Base-by-base conservation (phyloP, 2,888 invertebrate genomes). In the Drosophila colorata region DNA sequence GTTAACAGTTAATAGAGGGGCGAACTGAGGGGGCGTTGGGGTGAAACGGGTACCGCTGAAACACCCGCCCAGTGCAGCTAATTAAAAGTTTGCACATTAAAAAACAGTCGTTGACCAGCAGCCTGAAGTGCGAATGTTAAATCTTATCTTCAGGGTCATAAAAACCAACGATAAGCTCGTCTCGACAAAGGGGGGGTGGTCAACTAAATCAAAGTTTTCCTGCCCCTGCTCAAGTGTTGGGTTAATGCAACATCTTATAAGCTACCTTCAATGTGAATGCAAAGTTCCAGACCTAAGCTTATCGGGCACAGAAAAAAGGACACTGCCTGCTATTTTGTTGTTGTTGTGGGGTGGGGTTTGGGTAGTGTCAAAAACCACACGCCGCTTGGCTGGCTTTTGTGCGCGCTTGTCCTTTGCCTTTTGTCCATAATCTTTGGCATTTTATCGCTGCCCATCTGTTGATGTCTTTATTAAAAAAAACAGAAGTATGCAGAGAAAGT, bases 401-500 rank as follows among this genome's bases (percentile, higher is more conserved):
- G 38, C 9, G 31, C 20, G 20, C 28, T 33, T 47, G 70, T 68
- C 49, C 60, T 40, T 48, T 35, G 63, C 57, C 72, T 69, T 69
- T 76, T 74, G 78, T 78, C 78, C 88, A 90, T 90, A 90, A 90
- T 90, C 90, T 90, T 87, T 78, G 79, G 83, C 88, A 90, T 90
- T 90, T 90, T 83, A 90, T 90, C 90, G 84, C 80, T 76, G 79
- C 82, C 78, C 81, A 88, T 80, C 89, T 82, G 89, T 83, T 87
- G 81, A 88, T 80, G 86, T 90, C 90, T 90, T 90, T 90, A 90
- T 90, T 89, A 86, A 74, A 78, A 83, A 78, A 65, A 56, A 20
- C 31, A n/a, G 23, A 31, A 31, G n/a, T 16, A 25, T 37, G 13
- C 14, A 48, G 46, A 43, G 46, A 58, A 64, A 46, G 56, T 40